Base-by-base conservation (phyloP, 2,113 vertebrate genomes). In the Aldabrachelys gigantea region DNA sequence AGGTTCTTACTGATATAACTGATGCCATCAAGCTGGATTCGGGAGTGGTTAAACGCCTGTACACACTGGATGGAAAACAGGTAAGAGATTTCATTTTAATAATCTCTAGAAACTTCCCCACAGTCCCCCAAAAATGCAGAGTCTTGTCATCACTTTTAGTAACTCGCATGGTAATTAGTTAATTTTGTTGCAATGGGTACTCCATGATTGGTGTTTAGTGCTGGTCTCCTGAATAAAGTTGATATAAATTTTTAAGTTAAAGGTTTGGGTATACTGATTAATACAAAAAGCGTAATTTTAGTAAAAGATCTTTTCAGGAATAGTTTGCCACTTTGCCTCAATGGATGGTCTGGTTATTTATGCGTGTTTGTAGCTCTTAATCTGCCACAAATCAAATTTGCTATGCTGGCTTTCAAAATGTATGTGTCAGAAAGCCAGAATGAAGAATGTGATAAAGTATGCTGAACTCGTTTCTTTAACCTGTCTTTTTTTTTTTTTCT, bases 21-120 rank as follows among this genome's bases (percentile, higher is more conserved):
- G 99, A 99, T 5, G 99, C 99, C 97, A 99, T 99, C 97, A 99
- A 99, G 97, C 98, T 99, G 95, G 99, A 99, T 98, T 99, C 99
- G 1, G 99, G 99, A 49, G 98, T 98, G 49, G 99, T 99, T 96
- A 99, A 99, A 91, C 99, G 99, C 87, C 97, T 99, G 4, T 99
- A 99, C 95, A 99, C 99, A 1, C 97, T 99, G 89, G 99, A 99
- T 80, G 99, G 99, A 90, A 99, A 99, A 89, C 98, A 99, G 99
- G 99, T 99, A 98, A 89, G 99, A 94, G 27, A 83, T 92, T 95
- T 94, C 8, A 59, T 2, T 3, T 5, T 93, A 29, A 12, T 49
- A 41, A 87, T n/a, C 29, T 76, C n/a, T 29, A 38, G 12, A 54
- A 54, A 54, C 21, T 12, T 12, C 57, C 10, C 50, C 65, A 4